Percentiles rank a stretch among this genome's conserved stretches.
Evolutionary conservation across 2,888 invertebrate genomes (phyloP).

Genomic region (Philereme transversata): DNA sequence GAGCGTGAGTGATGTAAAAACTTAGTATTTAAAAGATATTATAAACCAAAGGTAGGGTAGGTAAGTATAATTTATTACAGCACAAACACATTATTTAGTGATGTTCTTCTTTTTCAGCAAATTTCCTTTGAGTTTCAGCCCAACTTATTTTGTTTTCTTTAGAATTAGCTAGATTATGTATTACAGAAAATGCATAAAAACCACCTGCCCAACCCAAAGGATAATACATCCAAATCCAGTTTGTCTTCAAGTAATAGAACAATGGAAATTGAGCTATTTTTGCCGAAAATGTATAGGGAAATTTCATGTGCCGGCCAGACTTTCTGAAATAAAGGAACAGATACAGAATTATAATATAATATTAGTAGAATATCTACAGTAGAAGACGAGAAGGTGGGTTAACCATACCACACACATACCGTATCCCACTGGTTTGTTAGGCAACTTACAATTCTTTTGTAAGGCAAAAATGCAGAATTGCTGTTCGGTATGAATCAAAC

Average conservation of each 20-base stretch:
- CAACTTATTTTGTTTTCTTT: conserved; percentile 60
- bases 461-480: too few relatives aligned
- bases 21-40: too few relatives aligned
- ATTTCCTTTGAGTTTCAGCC: conserved; percentile 66
- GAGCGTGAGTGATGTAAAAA: too few relatives aligned
- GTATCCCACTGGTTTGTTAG: too few relatives aligned
- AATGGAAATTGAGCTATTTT: conserved; percentile 93
- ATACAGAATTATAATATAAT: too few relatives aligned
- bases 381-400: neutral
- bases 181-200: conserved; percentile 87
- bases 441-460: too few relatives aligned
- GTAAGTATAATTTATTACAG: too few relatives aligned
- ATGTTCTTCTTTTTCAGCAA: conserved; percentile 67
- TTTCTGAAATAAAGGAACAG: conserved; percentile 72
- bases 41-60: too few relatives aligned
- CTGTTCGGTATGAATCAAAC: too few relatives aligned
- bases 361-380: neutral
- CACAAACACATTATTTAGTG: conserved; percentile 28
- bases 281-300: conserved; percentile 91
- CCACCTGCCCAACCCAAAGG: conserved; percentile 78
- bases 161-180: conserved; percentile 85
- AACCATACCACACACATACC: too few relatives aligned
- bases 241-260: conserved; percentile 87
- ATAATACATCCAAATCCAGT: conserved; percentile 90
- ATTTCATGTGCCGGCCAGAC: conserved; percentile 91